Conservation (phyloP, 2,797 vertebrate species). For the Argya squamiceps region DNA sequence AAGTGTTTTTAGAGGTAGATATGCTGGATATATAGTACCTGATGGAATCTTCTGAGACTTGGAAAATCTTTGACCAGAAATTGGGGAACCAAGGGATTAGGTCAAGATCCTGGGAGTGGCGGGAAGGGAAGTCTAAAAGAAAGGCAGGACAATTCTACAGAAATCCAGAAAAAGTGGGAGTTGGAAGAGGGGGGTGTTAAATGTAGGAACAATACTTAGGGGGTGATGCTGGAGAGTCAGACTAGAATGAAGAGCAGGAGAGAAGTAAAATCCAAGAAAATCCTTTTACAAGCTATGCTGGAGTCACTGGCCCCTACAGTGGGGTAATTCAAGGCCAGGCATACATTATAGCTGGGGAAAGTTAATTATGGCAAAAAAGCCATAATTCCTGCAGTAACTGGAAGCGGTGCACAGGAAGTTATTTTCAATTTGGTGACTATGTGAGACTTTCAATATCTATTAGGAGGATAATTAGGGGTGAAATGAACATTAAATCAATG, state of each 20-base stretch:
- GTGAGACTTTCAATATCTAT: conserved; percentile 64
- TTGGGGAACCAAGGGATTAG: neutral
- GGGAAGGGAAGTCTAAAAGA: neutral
- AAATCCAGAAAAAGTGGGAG: neutral
- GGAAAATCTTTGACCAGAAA: neutral
- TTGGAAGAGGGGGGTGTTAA: neutral
- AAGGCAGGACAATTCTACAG: neutral
- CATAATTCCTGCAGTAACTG: conserved; percentile 49
- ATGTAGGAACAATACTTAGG: neutral
- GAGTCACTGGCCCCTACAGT: conserved; percentile 9
- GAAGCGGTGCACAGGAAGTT: conserved; percentile 52
- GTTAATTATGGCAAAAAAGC: conserved; percentile 54
- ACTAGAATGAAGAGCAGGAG: neutral
- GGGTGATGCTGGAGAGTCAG: neutral
- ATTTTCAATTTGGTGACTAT: conserved; percentile 58
- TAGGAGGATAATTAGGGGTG: conserved; percentile 70
- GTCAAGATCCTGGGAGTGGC: neutral
- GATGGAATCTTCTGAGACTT: neutral
- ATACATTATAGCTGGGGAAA: conserved; percentile 46
- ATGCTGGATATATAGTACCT: neutral
- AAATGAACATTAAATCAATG: conserved; percentile 71
- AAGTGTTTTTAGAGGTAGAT: neutral
- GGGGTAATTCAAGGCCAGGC: conserved; percentile 27
- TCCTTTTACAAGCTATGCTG: neutral
- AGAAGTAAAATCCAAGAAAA: neutral